Base-by-base conservation (phyloP, 2,113 vertebrate species). In the Pionites leucogaster region DNA sequence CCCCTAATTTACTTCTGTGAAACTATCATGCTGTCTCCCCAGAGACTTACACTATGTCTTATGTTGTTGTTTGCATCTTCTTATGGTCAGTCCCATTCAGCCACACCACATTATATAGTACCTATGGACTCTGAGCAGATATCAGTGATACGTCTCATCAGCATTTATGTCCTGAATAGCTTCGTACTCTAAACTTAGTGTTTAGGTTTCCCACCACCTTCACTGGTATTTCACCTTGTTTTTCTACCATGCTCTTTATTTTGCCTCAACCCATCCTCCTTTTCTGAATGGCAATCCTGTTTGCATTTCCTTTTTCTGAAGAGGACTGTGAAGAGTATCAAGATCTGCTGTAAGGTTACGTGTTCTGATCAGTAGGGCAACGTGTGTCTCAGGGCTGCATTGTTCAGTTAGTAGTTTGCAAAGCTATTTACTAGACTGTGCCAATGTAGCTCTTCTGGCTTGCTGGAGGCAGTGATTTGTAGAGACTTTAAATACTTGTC, bases 291-390 rank as follows among this genome's bases (percentile, higher is more conserved):
- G 24, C 53, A 86, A 50, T 46, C 27, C 69, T 50, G 11, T 86
- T 93, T 86, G 25, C 47, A 28, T 91, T 94, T 88, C 17, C n/a
- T 37, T 75, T 96, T 88, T 52, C 69, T 93, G 69, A 79, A 39
- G n/a, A 71, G 27, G 17, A 14, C 60, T 87, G 22, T 82, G 80
- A 67, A 50, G 50, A 55, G 16, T 71, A 53, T 46, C 7, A 5
- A 11, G 42, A 50, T 60, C 39, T 67, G 68, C 82, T 6, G 5
- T 81, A 35, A 59, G 50, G 39, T 86, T 75, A 39, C 11, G 10
- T 47, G 35, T 84, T 95, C 72, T 42, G 69, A 91, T 91, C 80
- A 68, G 2, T 49, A 46, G 72, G 35, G 65, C 68, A 78, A 7
- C 46, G 63, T 63, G 5, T 68, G 57, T 86, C 75, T 86, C n/a